phyloP scores from a whole-genome alignment of 2,797 vertebrate genomes.

The Psittacula echo region DNA sequence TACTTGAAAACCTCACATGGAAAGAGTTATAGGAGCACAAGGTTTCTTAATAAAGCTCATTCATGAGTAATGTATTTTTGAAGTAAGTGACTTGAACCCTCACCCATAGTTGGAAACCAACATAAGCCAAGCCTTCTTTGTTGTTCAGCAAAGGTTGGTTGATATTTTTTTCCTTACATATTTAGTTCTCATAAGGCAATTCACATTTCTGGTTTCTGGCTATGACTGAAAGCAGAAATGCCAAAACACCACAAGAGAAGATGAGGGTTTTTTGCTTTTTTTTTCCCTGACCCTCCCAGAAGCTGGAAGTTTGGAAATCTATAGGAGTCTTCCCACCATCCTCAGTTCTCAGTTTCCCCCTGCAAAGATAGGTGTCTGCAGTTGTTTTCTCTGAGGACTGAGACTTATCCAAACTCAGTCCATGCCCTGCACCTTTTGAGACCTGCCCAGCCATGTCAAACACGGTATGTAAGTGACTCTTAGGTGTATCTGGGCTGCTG shows the following conservation, averaged over 20 bases:
- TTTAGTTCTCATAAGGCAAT: constrained; percentile 59
- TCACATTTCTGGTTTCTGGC: constrained; percentile 68
- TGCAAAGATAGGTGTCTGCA: background rate
- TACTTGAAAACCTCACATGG: constrained; percentile 73
- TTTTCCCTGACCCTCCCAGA: constrained; percentile 54
- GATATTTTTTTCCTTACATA: constrained; percentile 49
- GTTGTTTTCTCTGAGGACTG: background rate
- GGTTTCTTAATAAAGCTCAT: constrained; percentile 72
- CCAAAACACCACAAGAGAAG: constrained; percentile 68
- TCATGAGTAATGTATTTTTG: constrained; percentile 73
- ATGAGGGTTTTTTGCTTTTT: background rate
- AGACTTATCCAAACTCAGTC: background rate
- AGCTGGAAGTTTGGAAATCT: constrained; percentile 38
- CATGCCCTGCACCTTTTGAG: background rate
- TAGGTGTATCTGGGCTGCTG: background rate
- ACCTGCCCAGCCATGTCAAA: background rate
- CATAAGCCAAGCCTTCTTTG: constrained; percentile 56
- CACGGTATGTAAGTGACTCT: background rate
- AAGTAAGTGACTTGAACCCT: constrained; percentile 72
- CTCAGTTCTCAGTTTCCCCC: background rate
- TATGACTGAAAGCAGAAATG: constrained; percentile 69
- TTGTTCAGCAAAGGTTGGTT: constrained; percentile 60
- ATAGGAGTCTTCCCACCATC: background rate
- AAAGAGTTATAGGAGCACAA: constrained; percentile 69
- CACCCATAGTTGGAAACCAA: constrained; percentile 70